Base-by-base conservation (phyloP, 2,888 invertebrate species). In the Drosophila phalerata region DNA sequence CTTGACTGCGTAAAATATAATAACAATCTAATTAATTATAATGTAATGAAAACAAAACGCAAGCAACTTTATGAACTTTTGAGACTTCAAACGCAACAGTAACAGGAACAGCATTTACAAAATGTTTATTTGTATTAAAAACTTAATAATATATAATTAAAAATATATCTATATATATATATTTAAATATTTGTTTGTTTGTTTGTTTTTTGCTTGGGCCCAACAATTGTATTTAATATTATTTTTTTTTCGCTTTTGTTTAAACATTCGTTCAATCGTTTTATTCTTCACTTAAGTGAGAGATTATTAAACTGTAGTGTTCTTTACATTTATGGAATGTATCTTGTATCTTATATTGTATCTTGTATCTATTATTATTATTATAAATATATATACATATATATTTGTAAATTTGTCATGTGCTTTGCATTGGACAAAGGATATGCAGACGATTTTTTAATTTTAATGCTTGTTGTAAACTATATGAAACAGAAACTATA, bases 1-100 rank as follows among this genome's bases (percentile, higher is more conserved):
- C 66, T 70, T 70, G 62, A 58, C 32, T 53, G 30, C 37, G 25
- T 28, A 45, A 40, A 30, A 19, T 48, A 49, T 40, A 42, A 42
- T 13, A 42, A 17, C 3, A 32, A 28, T 58, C 28, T 43, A 60
- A 49, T 43, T 64, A n/a, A 60, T 47, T 42, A 55, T 47, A 49
- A 53, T 22, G 30, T 10, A n/a, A 15, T 53, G 19, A 38, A 42
- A 65, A 28, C 15, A 60, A 63, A 48, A 64, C 48, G 56, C 56
- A 65, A 81, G 64, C 68, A 83, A 76, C 60, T 69, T 49, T 66
- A 85, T 81, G 51, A 76, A 78, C 75, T 85, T 82, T 86, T 89
- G 88, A 86, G 89, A 86, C 85, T 86, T 87, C 78, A 88, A 85
- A 86, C 85, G 85, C 89, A 86, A 86, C 85, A 87, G 76, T 87